phyloP scores from a whole-genome alignment of 2,888 invertebrate species.

The Blastobasis lacticolella region DNA sequence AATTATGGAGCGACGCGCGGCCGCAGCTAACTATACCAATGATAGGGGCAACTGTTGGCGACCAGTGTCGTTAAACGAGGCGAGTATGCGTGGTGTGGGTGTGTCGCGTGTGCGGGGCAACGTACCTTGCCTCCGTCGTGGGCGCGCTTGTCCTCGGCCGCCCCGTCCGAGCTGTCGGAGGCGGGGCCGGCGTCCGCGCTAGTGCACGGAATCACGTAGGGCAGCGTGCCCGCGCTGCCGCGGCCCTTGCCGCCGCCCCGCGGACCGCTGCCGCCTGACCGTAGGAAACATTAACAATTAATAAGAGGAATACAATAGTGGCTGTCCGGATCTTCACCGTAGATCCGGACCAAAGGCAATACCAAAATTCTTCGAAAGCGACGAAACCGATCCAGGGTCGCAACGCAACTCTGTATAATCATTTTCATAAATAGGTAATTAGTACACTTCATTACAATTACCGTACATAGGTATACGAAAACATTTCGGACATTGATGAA shows the following conservation, averaged over 20 bases:
- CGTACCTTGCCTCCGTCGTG: constrained; percentile 57
- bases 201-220: constrained; percentile 66
- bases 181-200: constrained; percentile 56
- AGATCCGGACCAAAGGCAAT: too few species aligned
- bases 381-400: too few species aligned
- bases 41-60: background rate
- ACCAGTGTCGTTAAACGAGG: too few species aligned
- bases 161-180: constrained; percentile 62
- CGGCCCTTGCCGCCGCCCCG: constrained; percentile 64
- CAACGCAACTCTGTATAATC: too few species aligned
- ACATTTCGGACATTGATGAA: too few species aligned
- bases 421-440: too few species aligned
- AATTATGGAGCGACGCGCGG: background rate
- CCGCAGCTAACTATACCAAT: background rate
- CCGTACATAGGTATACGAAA: too few species aligned
- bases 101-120: background rate
- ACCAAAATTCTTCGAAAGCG: too few species aligned
- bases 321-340: too few species aligned
- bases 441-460: too few species aligned
- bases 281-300: too few species aligned
- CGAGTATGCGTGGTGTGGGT: background rate
- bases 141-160: constrained; percentile 49
- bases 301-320: too few species aligned
- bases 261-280: constrained; percentile 25
- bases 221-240: constrained; percentile 53